Evolutionary conservation across 2,797 vertebrate genomes (phyloP).

Genomic region (Enteromius argenteus): DNA sequence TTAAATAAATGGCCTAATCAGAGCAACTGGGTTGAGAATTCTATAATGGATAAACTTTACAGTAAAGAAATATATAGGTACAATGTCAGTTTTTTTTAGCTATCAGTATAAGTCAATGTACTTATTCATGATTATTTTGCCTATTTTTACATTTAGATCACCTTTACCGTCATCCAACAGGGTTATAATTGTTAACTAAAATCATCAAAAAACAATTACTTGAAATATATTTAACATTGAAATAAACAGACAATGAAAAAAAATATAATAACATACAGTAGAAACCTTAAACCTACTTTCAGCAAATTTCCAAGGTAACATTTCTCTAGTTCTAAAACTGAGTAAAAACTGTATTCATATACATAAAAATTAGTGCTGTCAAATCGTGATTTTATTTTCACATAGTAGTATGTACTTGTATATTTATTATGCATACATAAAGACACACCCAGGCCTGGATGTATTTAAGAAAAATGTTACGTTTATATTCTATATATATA

Average conservation of each 20-base stretch:
- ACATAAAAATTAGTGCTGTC: too few relatives aligned
- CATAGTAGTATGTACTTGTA: too few relatives aligned
- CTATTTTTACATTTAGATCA: background rate
- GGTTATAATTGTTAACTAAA: background rate
- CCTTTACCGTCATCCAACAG: background rate
- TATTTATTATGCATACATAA: too few relatives aligned
- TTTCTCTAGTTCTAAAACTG: background rate
- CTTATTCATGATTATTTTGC: background rate
- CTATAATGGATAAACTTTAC: background rate
- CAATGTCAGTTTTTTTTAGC: too few relatives aligned
- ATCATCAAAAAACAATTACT: background rate
- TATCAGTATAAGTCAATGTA: background rate
- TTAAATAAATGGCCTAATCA: background rate
- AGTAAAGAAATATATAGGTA: background rate
- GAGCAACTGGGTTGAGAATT: background rate
- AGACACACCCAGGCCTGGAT: too few relatives aligned
- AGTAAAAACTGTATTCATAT: background rate
- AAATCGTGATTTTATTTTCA: too few relatives aligned
- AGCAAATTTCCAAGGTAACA: background rate
- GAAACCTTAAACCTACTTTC: background rate
- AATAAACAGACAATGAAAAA: background rate
- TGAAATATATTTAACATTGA: background rate
- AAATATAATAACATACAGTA: background rate
- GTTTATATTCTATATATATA: too few relatives aligned
- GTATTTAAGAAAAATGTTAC: too few relatives aligned